Percentiles rank a stretch among this genome's conserved stretches.
These are phyloP conservation scores for Deladenus siricidicola DNA, from an alignment of 2,888 invertebrate genomes.

Conservation along the genomic window DNA sequence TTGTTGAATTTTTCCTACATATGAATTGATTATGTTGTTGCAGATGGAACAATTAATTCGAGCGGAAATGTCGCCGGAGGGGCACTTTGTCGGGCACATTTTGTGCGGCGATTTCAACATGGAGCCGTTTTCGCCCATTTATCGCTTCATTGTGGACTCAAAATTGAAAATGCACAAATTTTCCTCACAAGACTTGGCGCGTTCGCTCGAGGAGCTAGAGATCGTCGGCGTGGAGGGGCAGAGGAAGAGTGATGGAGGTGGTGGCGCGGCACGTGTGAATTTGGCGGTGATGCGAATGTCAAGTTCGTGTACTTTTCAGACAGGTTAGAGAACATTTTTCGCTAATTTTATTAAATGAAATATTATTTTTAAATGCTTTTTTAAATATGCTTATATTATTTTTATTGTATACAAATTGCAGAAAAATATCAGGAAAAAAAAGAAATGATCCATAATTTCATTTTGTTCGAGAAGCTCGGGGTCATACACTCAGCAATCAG, in stretches of 20 bases:
- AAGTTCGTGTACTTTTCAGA: neutral
- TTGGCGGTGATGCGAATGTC: too few species aligned
- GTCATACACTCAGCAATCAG: too few species aligned
- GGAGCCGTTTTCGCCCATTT: slow-evolving; percentile 67
- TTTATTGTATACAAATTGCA: too few species aligned
- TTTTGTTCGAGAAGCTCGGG: too few species aligned
- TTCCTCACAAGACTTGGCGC: too few species aligned
- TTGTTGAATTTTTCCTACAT: neutral
- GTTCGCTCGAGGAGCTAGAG: too few species aligned
- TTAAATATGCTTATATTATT: too few species aligned
- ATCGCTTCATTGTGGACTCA: slow-evolving; percentile 65
- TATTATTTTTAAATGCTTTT: too few species aligned
- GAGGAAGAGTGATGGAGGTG: neutral
- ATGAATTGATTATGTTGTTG: too few species aligned
- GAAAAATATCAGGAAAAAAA: too few species aligned
- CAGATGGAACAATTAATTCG: slow-evolving; percentile 11
- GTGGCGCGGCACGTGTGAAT: neutral
- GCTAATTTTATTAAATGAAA: neutral
- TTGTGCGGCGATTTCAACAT: slow-evolving; percentile 89
- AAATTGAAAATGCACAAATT: neutral
- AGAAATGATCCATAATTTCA: slow-evolving; percentile 10
- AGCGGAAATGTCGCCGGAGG: too few species aligned
- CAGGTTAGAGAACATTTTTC: neutral
- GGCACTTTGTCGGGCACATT: slow-evolving; percentile 67
- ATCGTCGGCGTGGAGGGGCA: neutral